phyloP scores from a whole-genome alignment of 2,797 vertebrate species.

The Periophthalmus magnuspinnatus region DNA sequence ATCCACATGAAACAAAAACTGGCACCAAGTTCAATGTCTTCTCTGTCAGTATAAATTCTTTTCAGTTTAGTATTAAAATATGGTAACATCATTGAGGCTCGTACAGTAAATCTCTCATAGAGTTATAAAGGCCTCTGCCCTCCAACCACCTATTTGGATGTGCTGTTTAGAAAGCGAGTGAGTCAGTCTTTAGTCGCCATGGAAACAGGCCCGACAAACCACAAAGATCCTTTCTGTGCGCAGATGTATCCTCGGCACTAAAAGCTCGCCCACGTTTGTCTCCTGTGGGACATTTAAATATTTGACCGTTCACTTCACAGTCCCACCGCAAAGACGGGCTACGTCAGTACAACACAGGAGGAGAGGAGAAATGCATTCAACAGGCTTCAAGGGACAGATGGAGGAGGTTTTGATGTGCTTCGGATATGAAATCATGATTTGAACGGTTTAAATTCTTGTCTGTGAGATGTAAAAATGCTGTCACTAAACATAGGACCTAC shows the following conservation, averaged over 20 bases:
- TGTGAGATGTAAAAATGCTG: too few species aligned
- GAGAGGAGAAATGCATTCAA: constrained; percentile 8
- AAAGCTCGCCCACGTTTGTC: constrained; percentile 38
- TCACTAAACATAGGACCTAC: too few species aligned
- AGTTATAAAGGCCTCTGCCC: too few species aligned
- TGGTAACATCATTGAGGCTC: too few species aligned
- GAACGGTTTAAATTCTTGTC: too few species aligned
- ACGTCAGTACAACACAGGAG: not conserved
- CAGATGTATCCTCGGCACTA: constrained; percentile 44
- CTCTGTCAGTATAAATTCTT: too few species aligned
- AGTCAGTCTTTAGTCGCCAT: constrained; percentile 53
- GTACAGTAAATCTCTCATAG: too few species aligned
- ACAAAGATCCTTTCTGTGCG: constrained; percentile 65
- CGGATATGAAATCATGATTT: too few species aligned
- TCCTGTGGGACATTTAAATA: constrained; percentile 43
- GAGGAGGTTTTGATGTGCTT: too few species aligned
- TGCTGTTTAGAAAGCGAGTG: constrained; percentile 52
- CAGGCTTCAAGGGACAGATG: not conserved
- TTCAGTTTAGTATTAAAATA: too few species aligned
- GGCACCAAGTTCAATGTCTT: not conserved
- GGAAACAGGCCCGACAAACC: constrained; percentile 47
- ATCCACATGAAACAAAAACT: too few species aligned
- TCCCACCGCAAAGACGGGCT: constrained; percentile 11
- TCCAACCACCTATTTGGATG: constrained; percentile 11
- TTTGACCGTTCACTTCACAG: constrained; percentile 32